phyloP scores from a whole-genome alignment of 1,140 invertebrate genomes.

The Cotesia chilonis region DNA sequence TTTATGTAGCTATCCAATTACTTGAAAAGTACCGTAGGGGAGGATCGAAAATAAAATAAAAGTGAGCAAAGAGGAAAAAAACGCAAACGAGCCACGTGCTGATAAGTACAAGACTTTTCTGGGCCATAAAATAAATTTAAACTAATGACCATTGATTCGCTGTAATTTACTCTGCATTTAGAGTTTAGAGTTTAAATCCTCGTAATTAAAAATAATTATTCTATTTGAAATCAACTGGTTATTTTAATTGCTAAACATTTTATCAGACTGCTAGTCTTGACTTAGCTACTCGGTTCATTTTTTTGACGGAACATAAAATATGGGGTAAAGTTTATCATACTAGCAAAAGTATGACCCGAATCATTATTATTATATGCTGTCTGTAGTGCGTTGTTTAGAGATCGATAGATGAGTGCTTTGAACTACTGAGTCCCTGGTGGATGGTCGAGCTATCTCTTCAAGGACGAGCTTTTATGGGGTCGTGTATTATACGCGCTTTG shows the following conservation, averaged over 20 bases:
- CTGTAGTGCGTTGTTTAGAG: neutral
- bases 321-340: too few relatives aligned
- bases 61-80: too few relatives aligned
- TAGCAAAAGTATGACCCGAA: too few relatives aligned
- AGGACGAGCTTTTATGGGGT: slow-evolving; percentile 23
- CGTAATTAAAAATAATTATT: too few relatives aligned
- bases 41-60: slow-evolving; percentile 25
- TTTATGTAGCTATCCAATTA: slow-evolving; percentile 40
- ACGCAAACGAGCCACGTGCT: slow-evolving; percentile 26
- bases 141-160: neutral
- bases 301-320: too few relatives aligned
- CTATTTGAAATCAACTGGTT: too few relatives aligned
- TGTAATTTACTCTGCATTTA: too few relatives aligned
- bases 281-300: too few relatives aligned
- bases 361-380: too few relatives aligned
- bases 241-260: too few relatives aligned
- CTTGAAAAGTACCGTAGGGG: slow-evolving; percentile 29
- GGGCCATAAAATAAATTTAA: slow-evolving; percentile 7
- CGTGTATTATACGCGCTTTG: slow-evolving; percentile 10
- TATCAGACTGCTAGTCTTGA: too few relatives aligned
- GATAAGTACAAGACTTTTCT: slow-evolving; percentile 7
- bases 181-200: too few relatives aligned
- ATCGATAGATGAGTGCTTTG: slow-evolving; percentile 25
- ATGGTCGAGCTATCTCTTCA: slow-evolving; percentile 22
- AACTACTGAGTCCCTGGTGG: slow-evolving; percentile 9